Conservation (phyloP, 2,888 invertebrate species). For the Operophtera brumata region DNA sequence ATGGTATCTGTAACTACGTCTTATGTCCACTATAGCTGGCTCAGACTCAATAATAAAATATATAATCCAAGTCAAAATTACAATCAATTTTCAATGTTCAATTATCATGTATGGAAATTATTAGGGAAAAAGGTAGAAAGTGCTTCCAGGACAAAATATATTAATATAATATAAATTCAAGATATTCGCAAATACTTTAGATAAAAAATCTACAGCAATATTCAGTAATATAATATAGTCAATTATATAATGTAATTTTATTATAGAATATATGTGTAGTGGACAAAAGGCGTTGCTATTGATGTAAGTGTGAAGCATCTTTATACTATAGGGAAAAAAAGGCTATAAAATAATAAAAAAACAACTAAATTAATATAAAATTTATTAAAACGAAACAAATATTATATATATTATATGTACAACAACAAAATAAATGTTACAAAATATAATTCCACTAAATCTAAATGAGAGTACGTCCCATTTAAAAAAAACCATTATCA, state of each 20-base stretch:
- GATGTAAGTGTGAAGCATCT: constrained; percentile 32
- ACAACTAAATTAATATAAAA: constrained; percentile 60
- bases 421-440: constrained; percentile 62
- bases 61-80: too few species aligned
- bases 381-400: constrained; percentile 70
- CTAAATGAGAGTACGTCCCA: constrained; percentile 60
- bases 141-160: too few species aligned
- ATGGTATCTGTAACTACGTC: constrained; percentile 2
- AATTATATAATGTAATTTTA: too few species aligned
- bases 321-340: constrained; percentile 31
- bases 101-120: too few species aligned
- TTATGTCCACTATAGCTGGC: constrained; percentile 1
- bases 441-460: constrained; percentile 45
- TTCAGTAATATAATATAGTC: background rate
- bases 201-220: background rate
- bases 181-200: background rate
- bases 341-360: constrained; percentile 50
- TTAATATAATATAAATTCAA: background rate
- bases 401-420: constrained; percentile 68
- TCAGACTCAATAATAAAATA: too few species aligned
- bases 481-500: constrained; percentile 14
- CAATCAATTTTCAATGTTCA: too few species aligned
- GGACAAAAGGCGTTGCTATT: too few species aligned
- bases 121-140: too few species aligned
- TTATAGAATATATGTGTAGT: too few species aligned